Base-by-base conservation (phyloP, 1,140 invertebrate species). In the Caenorhabditis latens region DNA sequence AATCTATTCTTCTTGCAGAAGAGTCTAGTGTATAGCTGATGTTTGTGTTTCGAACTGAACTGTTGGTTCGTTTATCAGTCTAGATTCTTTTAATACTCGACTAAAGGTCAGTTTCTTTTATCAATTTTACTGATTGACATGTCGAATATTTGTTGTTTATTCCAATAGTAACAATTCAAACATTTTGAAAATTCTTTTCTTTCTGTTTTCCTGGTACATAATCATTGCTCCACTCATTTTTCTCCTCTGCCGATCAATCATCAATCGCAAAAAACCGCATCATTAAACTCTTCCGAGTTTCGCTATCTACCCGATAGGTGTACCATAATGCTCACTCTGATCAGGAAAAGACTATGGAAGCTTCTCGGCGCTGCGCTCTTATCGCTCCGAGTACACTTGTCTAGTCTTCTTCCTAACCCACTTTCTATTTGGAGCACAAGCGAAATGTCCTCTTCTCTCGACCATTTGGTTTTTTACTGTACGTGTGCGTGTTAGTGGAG, bases 381-480 rank as follows among this genome's bases (percentile, higher is more conserved):
- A 79, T 79, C 71, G 46, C 71, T 79, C 46, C 14, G 71, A 79
- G 46, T 79, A 50, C 71, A 79, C 46, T 79, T 46, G 46, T 79
- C 43, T 79, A 11, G n/a, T n/a, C 11, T 13, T 50, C 71, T 79
- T 50, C 71, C 19, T 71, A 2, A 40, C 43, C 65, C 71, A 11
- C 46, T 79, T 50, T 53, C 46, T 50, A 50, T 46, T 53, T 46
- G 71, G 14, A n/a, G 46, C 32, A 50, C 71, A 79, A 50, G n/a
- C 71, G 50, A 79, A 79, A n/a, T 53, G 46, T 79, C 46, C n/a
- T 24, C 5, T 19, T 21, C n/a, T 53, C 46, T 79, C 71, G 71
- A 13, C 46, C 21, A 21, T 24, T 79, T 24, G 21, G n/a, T 48
- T 79, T 79, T 67, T 67, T 42, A 16, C 46, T 79, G 46, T 79